Percentiles rank a stretch among this genome's conserved stretches.
Evolutionary conservation across 2,797 vertebrate genomes (phyloP).

Genomic region (Cryptoprocta ferox): DNA sequence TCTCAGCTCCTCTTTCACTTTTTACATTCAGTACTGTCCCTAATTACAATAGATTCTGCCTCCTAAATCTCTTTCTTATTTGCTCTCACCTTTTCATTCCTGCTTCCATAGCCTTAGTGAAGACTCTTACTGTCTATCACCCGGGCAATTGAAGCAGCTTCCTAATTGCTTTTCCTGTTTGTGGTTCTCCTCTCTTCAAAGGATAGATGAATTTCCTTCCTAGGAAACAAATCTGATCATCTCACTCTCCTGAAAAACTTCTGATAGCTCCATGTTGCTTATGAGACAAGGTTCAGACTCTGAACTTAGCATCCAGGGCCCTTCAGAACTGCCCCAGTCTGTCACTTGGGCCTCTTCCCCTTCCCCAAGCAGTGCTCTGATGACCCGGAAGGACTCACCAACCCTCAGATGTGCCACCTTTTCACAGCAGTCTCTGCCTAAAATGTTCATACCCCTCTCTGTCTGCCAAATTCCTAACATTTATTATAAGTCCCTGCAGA

Average conservation of each 20-base stretch:
- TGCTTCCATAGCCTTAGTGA: neutral
- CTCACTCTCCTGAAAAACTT: neutral
- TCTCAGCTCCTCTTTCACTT: neutral
- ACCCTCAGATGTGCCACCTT: neutral
- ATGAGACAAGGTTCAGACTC: neutral
- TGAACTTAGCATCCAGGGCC: neutral
- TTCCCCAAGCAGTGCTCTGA: neutral
- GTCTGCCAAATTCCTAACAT: neutral
- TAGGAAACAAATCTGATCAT: neutral
- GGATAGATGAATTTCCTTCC: neutral
- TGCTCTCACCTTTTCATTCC: neutral
- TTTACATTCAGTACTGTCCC: neutral
- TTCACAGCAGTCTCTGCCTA: neutral
- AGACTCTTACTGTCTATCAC: neutral
- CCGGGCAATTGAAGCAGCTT: neutral
- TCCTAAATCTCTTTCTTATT: neutral
- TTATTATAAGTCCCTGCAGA: neutral
- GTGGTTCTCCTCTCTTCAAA: neutral
- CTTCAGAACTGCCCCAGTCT: neutral
- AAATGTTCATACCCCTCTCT: neutral
- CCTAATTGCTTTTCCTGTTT: conserved; percentile 3
- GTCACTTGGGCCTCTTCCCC: neutral
- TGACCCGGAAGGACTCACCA: neutral
- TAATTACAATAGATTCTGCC: neutral
- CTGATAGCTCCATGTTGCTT: neutral